Evolutionary conservation across 2,888 invertebrate species (phyloP).

Genomic region (Punctoribates punctum): DNA sequence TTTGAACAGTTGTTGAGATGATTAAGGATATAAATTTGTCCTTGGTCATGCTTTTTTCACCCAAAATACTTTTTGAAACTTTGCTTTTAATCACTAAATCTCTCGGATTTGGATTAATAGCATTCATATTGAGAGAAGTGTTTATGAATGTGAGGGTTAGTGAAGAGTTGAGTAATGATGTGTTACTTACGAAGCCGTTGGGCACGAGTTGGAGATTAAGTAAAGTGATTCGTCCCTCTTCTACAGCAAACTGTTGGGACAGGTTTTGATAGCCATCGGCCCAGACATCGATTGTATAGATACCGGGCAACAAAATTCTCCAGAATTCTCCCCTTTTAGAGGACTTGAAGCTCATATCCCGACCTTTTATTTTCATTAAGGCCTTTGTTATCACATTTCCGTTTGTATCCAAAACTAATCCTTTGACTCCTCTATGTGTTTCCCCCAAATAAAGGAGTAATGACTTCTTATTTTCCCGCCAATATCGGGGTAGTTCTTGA

Average conservation of each 20-base stretch:
- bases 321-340: constrained; percentile 89
- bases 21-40: background rate
- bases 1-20: background rate
- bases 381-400: constrained; percentile 76
- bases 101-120: background rate
- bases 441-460: constrained; percentile 77
- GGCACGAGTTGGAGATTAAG: constrained; percentile 37
- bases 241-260: constrained; percentile 45
- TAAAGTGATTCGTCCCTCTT: constrained; percentile 40
- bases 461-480: constrained; percentile 83
- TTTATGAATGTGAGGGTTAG: background rate
- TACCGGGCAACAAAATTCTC: constrained; percentile 81
- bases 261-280: constrained; percentile 46
- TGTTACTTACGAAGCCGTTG: constrained; percentile 18
- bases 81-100: background rate
- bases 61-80: background rate
- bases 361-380: constrained; percentile 69
- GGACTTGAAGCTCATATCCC: constrained; percentile 78
- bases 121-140: too few relatives aligned
- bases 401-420: constrained; percentile 72
- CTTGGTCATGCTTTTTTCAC: background rate
- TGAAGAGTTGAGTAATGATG: background rate
- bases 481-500: constrained; percentile 72
- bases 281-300: constrained; percentile 73
- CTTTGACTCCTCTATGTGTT: constrained; percentile 82